These are phyloP conservation scores for Lipotes vexillifer DNA, from an alignment of 2,113 vertebrate species.

Conservation along the genomic window DNA sequence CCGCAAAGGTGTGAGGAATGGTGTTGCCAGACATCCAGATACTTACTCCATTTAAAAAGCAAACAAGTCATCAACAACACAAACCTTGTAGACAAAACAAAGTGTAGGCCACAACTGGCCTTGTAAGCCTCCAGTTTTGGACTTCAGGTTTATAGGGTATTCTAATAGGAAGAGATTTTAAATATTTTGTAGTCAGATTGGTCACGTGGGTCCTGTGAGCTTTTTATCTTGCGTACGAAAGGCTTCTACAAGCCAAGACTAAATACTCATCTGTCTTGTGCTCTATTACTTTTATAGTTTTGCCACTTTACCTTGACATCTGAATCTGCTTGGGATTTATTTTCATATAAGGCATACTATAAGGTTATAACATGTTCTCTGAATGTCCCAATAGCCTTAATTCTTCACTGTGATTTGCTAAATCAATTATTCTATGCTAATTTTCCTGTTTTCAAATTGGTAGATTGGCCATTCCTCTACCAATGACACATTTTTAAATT, in stretches of 20 bases:
- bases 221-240: background rate
- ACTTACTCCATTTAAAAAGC: background rate
- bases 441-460: background rate
- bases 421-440: background rate
- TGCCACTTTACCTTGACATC: background rate
- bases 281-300: background rate
- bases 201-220: rapidly evolving
- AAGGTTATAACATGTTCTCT: background rate
- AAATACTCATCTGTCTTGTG: background rate
- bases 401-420: background rate
- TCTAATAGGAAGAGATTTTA: background rate
- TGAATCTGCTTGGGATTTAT: background rate
- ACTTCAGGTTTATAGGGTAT: background rate
- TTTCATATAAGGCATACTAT: background rate
- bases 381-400: background rate
- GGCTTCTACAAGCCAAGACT: background rate
- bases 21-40: background rate
- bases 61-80: background rate
- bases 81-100: background rate
- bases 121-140: background rate
- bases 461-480: background rate
- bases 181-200: background rate
- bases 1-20: background rate
- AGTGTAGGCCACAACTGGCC: background rate
- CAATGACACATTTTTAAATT: background rate